Evolutionary conservation across 2,113 vertebrate species (phyloP).

Genomic region (Neogale vison): DNA sequence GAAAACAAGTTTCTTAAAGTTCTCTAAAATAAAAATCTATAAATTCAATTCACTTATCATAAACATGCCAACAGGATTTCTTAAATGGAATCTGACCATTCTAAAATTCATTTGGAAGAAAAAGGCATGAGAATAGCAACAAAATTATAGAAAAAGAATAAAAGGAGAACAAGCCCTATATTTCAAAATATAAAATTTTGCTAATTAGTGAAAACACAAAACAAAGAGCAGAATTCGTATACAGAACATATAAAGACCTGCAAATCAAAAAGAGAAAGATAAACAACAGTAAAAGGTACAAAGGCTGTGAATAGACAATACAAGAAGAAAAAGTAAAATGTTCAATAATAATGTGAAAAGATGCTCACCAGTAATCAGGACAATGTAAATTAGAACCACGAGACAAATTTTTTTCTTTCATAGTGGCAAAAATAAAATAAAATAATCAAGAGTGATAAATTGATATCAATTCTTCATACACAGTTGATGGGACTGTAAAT

Average conservation of each 20-base stretch:
- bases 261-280: neutral
- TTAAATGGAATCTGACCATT: neutral
- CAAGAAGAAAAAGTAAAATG: neutral
- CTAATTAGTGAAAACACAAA: neutral
- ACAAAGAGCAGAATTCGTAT: neutral
- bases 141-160: neutral
- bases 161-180: neutral
- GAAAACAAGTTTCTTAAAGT: neutral
- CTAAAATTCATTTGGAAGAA: conserved; percentile 10
- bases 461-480: neutral
- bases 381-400: neutral
- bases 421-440: conserved; percentile 37
- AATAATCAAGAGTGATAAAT: neutral
- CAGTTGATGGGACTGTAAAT: neutral
- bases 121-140: neutral
- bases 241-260: neutral
- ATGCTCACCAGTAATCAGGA: neutral
- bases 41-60: neutral
- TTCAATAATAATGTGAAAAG: neutral
- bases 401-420: neutral
- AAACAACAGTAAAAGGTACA: neutral
- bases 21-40: neutral
- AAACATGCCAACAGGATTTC: neutral
- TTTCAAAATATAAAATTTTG: neutral
- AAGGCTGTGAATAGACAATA: neutral